These are phyloP conservation scores for Microcebus ravelobensis DNA, from an alignment of 2,113 vertebrate species.

Conservation along the genomic window DNA sequence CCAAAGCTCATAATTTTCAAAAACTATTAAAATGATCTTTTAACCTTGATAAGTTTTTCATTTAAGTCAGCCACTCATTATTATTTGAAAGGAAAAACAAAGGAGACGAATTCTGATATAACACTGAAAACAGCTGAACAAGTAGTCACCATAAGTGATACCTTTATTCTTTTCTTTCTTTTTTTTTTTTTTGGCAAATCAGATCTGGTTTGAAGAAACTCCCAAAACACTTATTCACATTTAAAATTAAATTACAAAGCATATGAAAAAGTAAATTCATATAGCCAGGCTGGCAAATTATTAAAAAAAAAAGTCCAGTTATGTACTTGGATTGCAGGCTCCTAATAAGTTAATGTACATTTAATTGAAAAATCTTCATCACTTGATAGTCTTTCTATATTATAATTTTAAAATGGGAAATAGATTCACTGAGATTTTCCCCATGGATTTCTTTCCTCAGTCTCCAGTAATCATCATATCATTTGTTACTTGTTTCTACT, in stretches of 20 bases:
- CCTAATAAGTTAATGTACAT: not conserved
- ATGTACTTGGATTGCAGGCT: not conserved
- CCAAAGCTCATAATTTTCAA: not conserved
- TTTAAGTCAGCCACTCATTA: not conserved
- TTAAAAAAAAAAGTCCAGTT: not conserved
- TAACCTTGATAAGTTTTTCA: not conserved
- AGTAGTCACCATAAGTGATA: not conserved
- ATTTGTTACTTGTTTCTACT: not conserved
- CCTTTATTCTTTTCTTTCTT: not conserved
- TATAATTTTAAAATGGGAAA: conserved; percentile 44
- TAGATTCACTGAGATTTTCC: conserved; percentile 20
- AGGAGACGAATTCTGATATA: not conserved
- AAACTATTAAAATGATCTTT: conserved; percentile 19
- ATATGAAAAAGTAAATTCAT: conserved; percentile 22
- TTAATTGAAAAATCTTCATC: conserved; percentile 43
- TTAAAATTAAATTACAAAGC: conserved; percentile 65
- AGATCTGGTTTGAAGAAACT: conserved; percentile 45
- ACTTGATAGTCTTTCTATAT: conserved; percentile 6
- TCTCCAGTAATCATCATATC: not conserved
- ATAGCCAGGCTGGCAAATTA: conserved; percentile 15
- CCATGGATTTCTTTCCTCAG: conserved; percentile 22
- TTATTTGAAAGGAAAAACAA: conserved; percentile 10
- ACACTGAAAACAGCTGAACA: not conserved
- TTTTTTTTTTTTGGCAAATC: not conserved
- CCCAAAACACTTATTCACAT: conserved; percentile 45